Percentiles rank a stretch among this genome's conserved stretches.
phyloP scores from a whole-genome alignment of 1,140 invertebrate species.

The Drosophila littoralis region DNA sequence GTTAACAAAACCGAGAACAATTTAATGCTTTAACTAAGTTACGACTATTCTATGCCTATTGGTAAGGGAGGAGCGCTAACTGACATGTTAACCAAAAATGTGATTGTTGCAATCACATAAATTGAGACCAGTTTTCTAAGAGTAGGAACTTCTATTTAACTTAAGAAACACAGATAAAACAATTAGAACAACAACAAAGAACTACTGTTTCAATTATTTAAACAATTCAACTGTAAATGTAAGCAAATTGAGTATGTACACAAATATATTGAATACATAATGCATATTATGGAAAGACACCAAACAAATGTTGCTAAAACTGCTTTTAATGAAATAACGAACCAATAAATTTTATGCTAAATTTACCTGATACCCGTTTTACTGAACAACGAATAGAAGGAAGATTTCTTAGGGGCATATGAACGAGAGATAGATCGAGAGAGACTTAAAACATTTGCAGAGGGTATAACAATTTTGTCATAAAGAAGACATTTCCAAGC shows the following conservation, averaged over 20 bases:
- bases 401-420: not conserved
- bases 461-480: too few relatives aligned
- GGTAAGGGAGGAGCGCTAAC: slow-evolving; percentile 40
- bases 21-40: slow-evolving; percentile 75
- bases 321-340: slow-evolving; percentile 63
- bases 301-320: slow-evolving; percentile 51
- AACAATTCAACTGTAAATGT: slow-evolving; percentile 55
- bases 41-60: slow-evolving; percentile 57
- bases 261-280: slow-evolving; percentile 48
- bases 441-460: too few relatives aligned
- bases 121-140: slow-evolving; percentile 72
- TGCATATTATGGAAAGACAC: slow-evolving; percentile 51
- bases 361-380: slow-evolving; percentile 1
- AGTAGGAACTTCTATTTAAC: slow-evolving; percentile 57
- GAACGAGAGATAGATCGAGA: too few relatives aligned
- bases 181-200: slow-evolving; percentile 37
- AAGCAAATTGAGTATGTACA: slow-evolving; percentile 57
- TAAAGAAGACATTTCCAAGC: too few relatives aligned
- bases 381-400: not conserved
- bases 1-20: slow-evolving; percentile 54
- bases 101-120: slow-evolving; percentile 68
- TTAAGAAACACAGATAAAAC: slow-evolving; percentile 43
- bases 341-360: slow-evolving; percentile 78
- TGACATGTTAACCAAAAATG: slow-evolving; percentile 60
- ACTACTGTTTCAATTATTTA: slow-evolving; percentile 80